phyloP scores from a whole-genome alignment of 2,113 vertebrate species.

The Alligator mississippiensis region DNA sequence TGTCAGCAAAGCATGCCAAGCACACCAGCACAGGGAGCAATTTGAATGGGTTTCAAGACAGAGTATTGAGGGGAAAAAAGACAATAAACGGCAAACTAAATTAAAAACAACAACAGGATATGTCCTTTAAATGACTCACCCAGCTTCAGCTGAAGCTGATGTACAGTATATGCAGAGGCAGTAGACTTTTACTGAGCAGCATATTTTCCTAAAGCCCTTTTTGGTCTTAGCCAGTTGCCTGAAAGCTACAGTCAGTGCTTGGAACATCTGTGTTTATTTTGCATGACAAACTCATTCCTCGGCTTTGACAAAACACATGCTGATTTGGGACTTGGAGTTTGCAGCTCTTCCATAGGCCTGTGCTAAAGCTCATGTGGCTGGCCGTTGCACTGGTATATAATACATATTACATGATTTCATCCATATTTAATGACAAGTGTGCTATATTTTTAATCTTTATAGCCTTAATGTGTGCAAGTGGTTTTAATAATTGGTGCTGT shows the following conservation, averaged over 20 bases:
- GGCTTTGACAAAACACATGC: constrained; percentile 70
- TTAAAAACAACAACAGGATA: constrained; percentile 4
- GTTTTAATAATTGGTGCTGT: constrained; percentile 85
- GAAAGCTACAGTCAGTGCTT: constrained; percentile 34
- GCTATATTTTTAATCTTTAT: constrained; percentile 87
- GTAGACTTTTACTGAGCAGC: neutral
- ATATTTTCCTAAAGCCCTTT: constrained; percentile 21
- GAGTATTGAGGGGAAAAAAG: neutral
- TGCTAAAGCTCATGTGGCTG: constrained; percentile 57
- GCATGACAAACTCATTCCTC: constrained; percentile 76
- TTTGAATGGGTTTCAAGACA: neutral
- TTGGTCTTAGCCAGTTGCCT: constrained; percentile 46
- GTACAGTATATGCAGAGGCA: neutral
- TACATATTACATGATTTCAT: constrained; percentile 83
- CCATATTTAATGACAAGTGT: constrained; percentile 82
- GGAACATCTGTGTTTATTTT: constrained; percentile 85
- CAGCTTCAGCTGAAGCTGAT: neutral
- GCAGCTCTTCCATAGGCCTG: constrained; percentile 58
- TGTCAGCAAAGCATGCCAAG: neutral
- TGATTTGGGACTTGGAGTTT: constrained; percentile 69
- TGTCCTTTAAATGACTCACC: neutral
- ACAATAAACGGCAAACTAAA: neutral
- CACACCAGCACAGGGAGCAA: neutral
- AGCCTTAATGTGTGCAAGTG: constrained; percentile 81
- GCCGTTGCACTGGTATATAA: constrained; percentile 60